Conservation (phyloP, 2,888 invertebrate genomes). For the Drosophila paramelanica region DNA sequence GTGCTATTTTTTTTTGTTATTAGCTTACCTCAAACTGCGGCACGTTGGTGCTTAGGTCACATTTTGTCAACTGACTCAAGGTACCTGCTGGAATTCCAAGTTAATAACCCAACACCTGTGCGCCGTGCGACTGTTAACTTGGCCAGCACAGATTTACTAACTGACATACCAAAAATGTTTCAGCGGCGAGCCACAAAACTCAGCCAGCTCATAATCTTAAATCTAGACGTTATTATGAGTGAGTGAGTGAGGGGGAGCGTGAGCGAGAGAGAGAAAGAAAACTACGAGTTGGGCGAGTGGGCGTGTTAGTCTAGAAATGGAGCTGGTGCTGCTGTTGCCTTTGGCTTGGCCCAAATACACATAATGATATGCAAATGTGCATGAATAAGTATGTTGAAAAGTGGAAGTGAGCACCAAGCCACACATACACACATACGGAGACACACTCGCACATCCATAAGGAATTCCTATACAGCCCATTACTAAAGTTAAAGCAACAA, state of each 20-base stretch:
- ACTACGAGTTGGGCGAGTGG: constrained; percentile 41
- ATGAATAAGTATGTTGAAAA: constrained; percentile 74
- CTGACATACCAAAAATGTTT: constrained; percentile 59
- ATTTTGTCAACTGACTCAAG: constrained; percentile 11
- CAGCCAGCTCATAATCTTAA: constrained; percentile 77
- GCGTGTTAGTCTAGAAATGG: constrained; percentile 26
- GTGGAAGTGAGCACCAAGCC: constrained; percentile 36
- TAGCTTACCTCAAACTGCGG: too few relatives aligned
- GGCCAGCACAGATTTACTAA: constrained; percentile 67
- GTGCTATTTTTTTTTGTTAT: too few relatives aligned
- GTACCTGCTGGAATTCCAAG: constrained; percentile 35
- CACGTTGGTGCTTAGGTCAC: constrained; percentile 14
- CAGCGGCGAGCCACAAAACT: constrained; percentile 73
- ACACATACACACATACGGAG: constrained; percentile 23
- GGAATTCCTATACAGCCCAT: constrained; percentile 55
- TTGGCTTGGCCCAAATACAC: constrained; percentile 56
- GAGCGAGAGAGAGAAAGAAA: constrained; percentile 17
- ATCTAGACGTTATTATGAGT: constrained; percentile 76
- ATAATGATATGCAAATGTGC: constrained; percentile 79
- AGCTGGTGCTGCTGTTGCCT: constrained; percentile 27
- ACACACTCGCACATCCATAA: constrained; percentile 24
- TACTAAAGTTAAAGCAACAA: constrained; percentile 42
- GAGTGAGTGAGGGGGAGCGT: constrained; percentile 13
- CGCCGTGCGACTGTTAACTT: constrained; percentile 20
- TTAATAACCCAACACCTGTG: constrained; percentile 51